Conservation (phyloP, 2,888 invertebrate genomes). For the Tipula helvola region DNA sequence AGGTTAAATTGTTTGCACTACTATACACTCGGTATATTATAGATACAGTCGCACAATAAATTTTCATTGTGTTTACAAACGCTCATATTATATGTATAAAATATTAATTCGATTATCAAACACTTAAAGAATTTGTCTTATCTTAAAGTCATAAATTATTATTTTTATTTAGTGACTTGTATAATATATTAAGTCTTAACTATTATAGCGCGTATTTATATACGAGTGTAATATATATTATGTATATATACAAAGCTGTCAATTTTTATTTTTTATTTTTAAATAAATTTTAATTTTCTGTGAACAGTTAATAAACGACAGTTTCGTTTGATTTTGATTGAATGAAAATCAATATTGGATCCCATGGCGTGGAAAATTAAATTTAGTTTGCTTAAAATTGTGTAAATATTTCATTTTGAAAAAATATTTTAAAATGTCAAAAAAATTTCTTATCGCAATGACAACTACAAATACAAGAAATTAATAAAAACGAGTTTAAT, state of each 20-base stretch:
- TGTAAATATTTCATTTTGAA: background rate
- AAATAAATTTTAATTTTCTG: background rate
- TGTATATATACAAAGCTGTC: background rate
- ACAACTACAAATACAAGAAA: background rate
- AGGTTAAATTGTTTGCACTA: constrained; percentile 4
- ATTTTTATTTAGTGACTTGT: background rate
- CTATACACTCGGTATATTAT: background rate
- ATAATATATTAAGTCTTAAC: background rate
- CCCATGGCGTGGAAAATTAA: background rate
- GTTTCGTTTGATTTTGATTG: background rate
- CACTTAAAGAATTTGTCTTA: background rate
- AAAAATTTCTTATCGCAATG: background rate
- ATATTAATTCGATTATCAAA: background rate
- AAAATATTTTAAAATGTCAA: background rate
- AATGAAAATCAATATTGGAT: background rate
- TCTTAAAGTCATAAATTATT: background rate
- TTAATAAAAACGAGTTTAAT: background rate
- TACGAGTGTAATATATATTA: background rate
- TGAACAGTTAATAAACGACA: background rate
- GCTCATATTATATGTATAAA: background rate
- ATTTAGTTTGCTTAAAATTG: background rate
- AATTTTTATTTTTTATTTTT: background rate
- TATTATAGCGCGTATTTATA: background rate
- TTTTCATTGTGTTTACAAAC: background rate
- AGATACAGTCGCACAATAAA: background rate